Conservation (phyloP, 2,797 vertebrate species). For the Falco naumanni region DNA sequence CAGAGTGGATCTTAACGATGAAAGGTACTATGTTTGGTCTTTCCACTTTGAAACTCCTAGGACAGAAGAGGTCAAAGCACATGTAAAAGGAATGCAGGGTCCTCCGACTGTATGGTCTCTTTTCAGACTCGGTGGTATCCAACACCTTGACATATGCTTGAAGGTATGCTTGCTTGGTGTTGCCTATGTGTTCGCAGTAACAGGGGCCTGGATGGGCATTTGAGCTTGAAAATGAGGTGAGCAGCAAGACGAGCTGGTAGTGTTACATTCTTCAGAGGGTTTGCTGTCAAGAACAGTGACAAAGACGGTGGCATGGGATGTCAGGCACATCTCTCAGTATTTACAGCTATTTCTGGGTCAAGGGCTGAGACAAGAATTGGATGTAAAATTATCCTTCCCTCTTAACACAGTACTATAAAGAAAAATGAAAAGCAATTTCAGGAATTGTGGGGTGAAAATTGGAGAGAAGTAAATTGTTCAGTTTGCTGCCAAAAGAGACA, state of each 20-base stretch:
- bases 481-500: neutral
- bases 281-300: constrained; percentile 4
- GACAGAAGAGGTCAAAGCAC: neutral
- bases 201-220: neutral
- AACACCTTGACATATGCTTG: neutral
- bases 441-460: neutral
- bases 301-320: neutral
- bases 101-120: neutral
- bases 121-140: neutral
- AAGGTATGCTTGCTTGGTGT: neutral
- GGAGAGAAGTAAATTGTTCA: constrained; percentile 10
- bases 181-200: neutral
- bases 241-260: neutral
- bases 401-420: neutral
- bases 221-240: neutral
- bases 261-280: neutral
- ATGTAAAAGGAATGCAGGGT: neutral
- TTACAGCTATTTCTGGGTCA: constrained; percentile 32
- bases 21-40: neutral
- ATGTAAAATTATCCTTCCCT: neutral
- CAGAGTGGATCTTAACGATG: neutral
- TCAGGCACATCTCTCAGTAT: neutral
- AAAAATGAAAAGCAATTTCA: constrained; percentile 33
- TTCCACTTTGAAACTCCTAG: neutral
- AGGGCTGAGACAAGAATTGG: neutral